These are phyloP conservation scores for Trichonephila clavipes DNA, from an alignment of 1,140 invertebrate species.

Conservation along the genomic window DNA sequence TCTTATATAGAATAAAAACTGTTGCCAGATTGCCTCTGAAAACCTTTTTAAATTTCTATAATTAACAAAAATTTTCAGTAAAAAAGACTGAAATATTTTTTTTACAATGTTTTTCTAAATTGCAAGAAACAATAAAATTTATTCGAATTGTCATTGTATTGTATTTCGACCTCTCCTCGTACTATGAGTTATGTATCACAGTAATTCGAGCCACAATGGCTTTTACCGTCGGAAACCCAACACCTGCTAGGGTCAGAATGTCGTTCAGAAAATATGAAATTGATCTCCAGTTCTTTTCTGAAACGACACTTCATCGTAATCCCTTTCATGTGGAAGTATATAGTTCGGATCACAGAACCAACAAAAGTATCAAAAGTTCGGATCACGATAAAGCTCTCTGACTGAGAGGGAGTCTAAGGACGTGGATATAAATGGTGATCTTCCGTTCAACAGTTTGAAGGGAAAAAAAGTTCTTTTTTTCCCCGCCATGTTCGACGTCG, in stretches of 20 bases:
- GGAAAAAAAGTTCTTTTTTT: background rate
- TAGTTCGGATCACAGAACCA: background rate
- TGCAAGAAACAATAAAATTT: no score
- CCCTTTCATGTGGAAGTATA: constrained; percentile 12
- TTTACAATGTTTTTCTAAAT: no score
- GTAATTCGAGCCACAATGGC: background rate
- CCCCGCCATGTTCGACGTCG: background rate
- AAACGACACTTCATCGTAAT: constrained; percentile 21
- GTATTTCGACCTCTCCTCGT: no score
- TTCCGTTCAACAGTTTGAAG: background rate
- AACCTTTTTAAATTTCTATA: no score
- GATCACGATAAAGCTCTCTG: constrained; percentile 1
- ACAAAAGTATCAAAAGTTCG: background rate
- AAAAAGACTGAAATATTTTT: no score
- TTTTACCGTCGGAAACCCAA: background rate
- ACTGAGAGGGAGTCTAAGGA: background rate
- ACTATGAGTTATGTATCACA: no score
- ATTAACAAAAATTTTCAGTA: no score
- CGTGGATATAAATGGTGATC: background rate
- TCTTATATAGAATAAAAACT: no score
- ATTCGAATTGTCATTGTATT: no score
- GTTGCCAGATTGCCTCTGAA: no score
- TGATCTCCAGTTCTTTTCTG: background rate
- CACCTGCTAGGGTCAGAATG: background rate
- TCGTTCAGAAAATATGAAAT: background rate